Evolutionary conservation across 2,113 vertebrate species (phyloP).

Genomic region (Oostethus manadensis): DNA sequence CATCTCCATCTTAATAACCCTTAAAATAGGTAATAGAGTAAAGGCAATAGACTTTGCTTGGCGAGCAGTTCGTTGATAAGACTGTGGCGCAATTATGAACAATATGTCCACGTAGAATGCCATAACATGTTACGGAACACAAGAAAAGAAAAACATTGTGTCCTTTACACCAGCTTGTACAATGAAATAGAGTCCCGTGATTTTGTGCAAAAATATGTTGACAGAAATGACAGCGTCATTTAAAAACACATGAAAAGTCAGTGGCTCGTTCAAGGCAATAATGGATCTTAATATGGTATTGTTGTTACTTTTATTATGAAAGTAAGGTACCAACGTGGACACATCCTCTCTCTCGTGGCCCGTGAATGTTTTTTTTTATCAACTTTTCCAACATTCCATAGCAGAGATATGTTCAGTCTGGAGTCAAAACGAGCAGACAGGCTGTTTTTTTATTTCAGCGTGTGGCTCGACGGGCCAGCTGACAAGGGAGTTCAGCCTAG

Average conservation of each 20-base stretch:
- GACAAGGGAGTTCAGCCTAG: constrained; percentile 2
- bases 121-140: no score
- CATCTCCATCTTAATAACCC: constrained; percentile 9
- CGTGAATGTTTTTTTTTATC: constrained; percentile 1
- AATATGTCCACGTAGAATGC: background rate
- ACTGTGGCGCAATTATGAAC: background rate
- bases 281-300: background rate
- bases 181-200: background rate
- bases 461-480: background rate
- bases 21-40: background rate
- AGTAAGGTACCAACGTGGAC: background rate
- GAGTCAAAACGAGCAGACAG: background rate
- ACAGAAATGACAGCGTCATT: background rate
- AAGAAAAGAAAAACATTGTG: background rate
- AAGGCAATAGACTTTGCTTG: background rate
- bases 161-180: background rate
- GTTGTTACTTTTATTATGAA: background rate
- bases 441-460: background rate
- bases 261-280: background rate
- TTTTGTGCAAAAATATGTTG: background rate
- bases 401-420: constrained; percentile 8
- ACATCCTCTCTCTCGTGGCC: background rate
- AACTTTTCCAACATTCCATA: background rate
- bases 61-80: background rate
- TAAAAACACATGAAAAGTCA: background rate